Evolutionary conservation across 1,140 invertebrate species (phyloP).

Genomic region (Protaetia brevitarsis): DNA sequence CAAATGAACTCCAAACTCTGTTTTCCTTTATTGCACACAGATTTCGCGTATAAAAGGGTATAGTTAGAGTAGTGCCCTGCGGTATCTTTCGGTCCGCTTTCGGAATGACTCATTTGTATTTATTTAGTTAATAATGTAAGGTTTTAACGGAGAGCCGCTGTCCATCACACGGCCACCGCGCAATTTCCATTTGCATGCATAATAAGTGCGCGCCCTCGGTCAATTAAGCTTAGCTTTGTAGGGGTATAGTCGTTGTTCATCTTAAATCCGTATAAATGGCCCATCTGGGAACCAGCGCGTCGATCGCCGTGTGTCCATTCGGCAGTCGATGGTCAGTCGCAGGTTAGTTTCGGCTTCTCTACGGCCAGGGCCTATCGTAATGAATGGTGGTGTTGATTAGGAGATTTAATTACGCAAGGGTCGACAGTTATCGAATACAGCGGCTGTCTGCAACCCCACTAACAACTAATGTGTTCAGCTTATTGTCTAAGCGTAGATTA

Average conservation of each 20-base stretch:
- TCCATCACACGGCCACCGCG: slow-evolving; percentile 40
- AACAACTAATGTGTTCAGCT: slow-evolving; percentile 13
- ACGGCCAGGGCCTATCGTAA: slow-evolving; percentile 36
- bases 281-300: slow-evolving; percentile 43
- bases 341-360: neutral
- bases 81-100: too few species aligned
- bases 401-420: slow-evolving; percentile 47
- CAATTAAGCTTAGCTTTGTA: slow-evolving; percentile 42
- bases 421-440: slow-evolving; percentile 35
- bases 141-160: slow-evolving; percentile 23
- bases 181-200: slow-evolving; percentile 46
- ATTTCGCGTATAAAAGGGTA: too few species aligned
- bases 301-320: slow-evolving; percentile 2
- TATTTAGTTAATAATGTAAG: slow-evolving; percentile 8
- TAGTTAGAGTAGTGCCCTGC: too few species aligned
- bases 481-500: slow-evolving; percentile 1
- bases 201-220: slow-evolving; percentile 41
- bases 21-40: too few species aligned
- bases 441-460: neutral
- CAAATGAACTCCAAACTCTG: too few species aligned
- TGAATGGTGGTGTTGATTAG: slow-evolving; percentile 49
- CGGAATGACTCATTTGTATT: neutral
- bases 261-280: slow-evolving; percentile 48
- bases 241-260: slow-evolving; percentile 41
- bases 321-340: slow-evolving; percentile 36